A percentile compares a stretch with the other conserved stretches of the same genome.
phyloP scores from a whole-genome alignment of 2,888 invertebrate species.

The Drosophila mulleri region DNA sequence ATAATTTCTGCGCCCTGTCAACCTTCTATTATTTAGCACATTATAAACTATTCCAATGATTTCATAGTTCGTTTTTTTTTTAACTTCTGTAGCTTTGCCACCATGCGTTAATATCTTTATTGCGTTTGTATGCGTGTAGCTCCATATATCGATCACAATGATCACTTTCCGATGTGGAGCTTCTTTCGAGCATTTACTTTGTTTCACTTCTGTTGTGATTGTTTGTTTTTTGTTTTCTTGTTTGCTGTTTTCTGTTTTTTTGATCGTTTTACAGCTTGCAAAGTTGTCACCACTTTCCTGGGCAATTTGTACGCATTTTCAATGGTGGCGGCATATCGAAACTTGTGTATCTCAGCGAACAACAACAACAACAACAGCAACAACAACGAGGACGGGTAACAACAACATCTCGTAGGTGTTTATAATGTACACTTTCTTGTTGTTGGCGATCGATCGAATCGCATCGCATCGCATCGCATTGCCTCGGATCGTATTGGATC shows the following conservation, averaged over 20 bases:
- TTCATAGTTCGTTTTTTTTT: not conserved
- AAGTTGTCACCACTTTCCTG: conserved; percentile 82
- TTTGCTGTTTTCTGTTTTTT: conserved; percentile 24
- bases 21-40: not conserved
- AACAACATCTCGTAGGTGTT: conserved; percentile 71
- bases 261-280: conserved; percentile 51
- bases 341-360: conserved; percentile 62
- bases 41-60: not conserved
- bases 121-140: conserved; percentile 16
- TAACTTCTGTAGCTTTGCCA: not conserved
- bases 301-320: conserved; percentile 80
- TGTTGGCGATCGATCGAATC: conserved; percentile 66
- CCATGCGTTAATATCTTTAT: conserved; percentile 29
- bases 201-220: conserved; percentile 34
- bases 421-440: conserved; percentile 80
- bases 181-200: conserved; percentile 57
- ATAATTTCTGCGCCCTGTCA: not conserved
- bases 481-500: not conserved
- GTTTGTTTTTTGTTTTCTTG: conserved; percentile 3
- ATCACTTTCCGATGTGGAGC: conserved; percentile 36
- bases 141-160: conserved; percentile 48
- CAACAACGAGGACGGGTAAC: conserved; percentile 12
- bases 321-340: conserved; percentile 58
- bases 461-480: conserved; percentile 28
- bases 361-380: conserved; percentile 11